A percentile compares a stretch with the other conserved stretches of the same genome.
phyloP scores from a whole-genome alignment of 2,888 invertebrate genomes.

The Ormyrus labotus region DNA sequence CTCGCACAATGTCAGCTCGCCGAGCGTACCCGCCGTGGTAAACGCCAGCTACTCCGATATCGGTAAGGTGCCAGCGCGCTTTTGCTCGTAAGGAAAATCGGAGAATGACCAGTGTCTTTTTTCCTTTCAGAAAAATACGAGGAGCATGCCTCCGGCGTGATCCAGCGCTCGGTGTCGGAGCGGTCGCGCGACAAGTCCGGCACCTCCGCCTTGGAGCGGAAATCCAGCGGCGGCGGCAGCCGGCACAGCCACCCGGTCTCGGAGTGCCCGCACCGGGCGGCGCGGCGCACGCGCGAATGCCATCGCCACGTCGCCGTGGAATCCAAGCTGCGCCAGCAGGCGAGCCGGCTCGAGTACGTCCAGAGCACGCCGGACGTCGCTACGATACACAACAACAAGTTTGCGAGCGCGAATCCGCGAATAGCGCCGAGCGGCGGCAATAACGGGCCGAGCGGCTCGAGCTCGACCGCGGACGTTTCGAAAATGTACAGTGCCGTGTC shows the following conservation, averaged over 20 bases:
- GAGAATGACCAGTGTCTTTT: not conserved
- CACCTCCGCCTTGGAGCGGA: slow-evolving; percentile 35
- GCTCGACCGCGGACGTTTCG: slow-evolving; percentile 67
- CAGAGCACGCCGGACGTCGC: slow-evolving; percentile 81
- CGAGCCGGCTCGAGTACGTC: slow-evolving; percentile 76
- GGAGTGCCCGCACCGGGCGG: slow-evolving; percentile 69
- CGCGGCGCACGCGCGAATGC: slow-evolving; percentile 66
- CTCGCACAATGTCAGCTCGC: slow-evolving; percentile 71
- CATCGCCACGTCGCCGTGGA: slow-evolving; percentile 62
- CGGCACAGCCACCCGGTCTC: slow-evolving; percentile 60
- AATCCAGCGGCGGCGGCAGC: slow-evolving; percentile 54
- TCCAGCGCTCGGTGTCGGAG: slow-evolving; percentile 77
- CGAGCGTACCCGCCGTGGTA: slow-evolving; percentile 70
- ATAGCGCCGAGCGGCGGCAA: slow-evolving; percentile 60
- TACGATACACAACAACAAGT: slow-evolving; percentile 77
- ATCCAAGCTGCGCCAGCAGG: slow-evolving; percentile 71
- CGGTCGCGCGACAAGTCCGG: slow-evolving; percentile 72
- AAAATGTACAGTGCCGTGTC: slow-evolving; percentile 87
- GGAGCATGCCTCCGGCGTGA: slow-evolving; percentile 69
- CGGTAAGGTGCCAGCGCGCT: slow-evolving; percentile 58
- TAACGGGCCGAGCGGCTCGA: slow-evolving; percentile 65
- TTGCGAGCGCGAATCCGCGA: slow-evolving; percentile 77
- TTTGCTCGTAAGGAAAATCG: not conserved
- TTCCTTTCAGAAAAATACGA: slow-evolving; percentile 69
- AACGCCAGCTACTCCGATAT: slow-evolving; percentile 72